phyloP scores from a whole-genome alignment of 1,140 invertebrate species.

The Drosophila subobscura region DNA sequence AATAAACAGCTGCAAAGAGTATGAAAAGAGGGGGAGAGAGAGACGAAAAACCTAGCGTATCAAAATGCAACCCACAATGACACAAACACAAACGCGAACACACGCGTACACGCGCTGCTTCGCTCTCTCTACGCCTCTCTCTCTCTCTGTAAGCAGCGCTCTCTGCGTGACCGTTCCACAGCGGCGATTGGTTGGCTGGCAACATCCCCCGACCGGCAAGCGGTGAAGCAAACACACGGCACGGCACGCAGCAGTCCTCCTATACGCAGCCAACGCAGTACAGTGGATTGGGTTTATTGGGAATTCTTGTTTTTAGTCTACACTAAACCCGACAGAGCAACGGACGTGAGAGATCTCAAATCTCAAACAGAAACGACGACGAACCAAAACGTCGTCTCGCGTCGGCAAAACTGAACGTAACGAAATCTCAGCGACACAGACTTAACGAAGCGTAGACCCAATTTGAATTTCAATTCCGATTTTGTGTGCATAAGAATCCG shows the following conservation, averaged over 20 bases:
- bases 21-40: conserved; percentile 26
- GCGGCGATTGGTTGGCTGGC: conserved; percentile 47
- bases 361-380: conserved; percentile 28
- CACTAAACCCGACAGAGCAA: conserved; percentile 71
- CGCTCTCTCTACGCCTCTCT: not conserved
- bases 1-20: conserved; percentile 59
- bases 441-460: conserved; percentile 21
- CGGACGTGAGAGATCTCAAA: conserved; percentile 63
- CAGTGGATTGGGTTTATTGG: conserved; percentile 60
- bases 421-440: not conserved
- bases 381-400: conserved; percentile 29
- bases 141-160: not conserved
- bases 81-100: conserved; percentile 32
- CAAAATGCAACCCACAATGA: conserved; percentile 77
- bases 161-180: conserved; percentile 46
- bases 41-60: conserved; percentile 67
- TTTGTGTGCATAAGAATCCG: no score
- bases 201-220: conserved; percentile 25
- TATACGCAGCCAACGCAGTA: conserved; percentile 14
- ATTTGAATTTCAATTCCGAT: conserved; percentile 14
- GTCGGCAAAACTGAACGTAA: conserved; percentile 42
- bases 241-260: not conserved
- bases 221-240: not conserved
- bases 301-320: conserved; percentile 77
- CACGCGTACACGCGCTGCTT: no score